A percentile compares a stretch with the other conserved stretches of the same genome.
These are phyloP conservation scores for Chrysolina americana DNA, from an alignment of 2,888 invertebrate species.

Conservation along the genomic window DNA sequence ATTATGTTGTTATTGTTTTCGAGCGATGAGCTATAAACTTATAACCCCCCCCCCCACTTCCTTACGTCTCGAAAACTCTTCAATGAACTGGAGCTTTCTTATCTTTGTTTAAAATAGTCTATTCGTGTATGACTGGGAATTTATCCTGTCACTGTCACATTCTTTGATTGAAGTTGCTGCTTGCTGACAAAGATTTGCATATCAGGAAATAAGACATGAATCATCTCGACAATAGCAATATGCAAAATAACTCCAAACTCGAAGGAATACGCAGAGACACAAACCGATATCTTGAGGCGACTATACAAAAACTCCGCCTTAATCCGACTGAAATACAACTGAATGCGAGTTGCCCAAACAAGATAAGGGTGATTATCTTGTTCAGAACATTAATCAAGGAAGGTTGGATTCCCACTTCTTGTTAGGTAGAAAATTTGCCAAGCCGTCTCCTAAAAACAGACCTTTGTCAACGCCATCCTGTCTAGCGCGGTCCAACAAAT, in stretches of 20 bases:
- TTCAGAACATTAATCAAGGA: slow-evolving; percentile 57
- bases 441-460: slow-evolving; percentile 35
- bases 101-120: no score
- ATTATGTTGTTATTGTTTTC: no score
- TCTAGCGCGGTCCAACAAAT: slow-evolving; percentile 27
- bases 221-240: slow-evolving; percentile 5
- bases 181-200: neutral
- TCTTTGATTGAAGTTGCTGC: neutral
- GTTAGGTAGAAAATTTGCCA: slow-evolving; percentile 50
- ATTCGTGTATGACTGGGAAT: no score
- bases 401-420: slow-evolving; percentile 54
- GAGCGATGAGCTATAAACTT: no score
- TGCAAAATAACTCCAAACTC: slow-evolving; percentile 19
- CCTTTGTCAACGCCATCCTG: slow-evolving; percentile 39
- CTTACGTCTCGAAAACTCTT: no score
- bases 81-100: no score
- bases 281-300: slow-evolving; percentile 25
- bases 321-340: slow-evolving; percentile 28
- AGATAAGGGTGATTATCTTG: slow-evolving; percentile 57
- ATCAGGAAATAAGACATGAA: neutral
- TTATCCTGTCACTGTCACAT: neutral
- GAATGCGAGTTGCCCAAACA: slow-evolving; percentile 18
- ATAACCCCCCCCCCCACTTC: no score
- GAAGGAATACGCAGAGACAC: neutral
- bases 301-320: slow-evolving; percentile 26